Base-by-base conservation (phyloP, 2,113 vertebrate genomes). In the Ursus arctos region DNA sequence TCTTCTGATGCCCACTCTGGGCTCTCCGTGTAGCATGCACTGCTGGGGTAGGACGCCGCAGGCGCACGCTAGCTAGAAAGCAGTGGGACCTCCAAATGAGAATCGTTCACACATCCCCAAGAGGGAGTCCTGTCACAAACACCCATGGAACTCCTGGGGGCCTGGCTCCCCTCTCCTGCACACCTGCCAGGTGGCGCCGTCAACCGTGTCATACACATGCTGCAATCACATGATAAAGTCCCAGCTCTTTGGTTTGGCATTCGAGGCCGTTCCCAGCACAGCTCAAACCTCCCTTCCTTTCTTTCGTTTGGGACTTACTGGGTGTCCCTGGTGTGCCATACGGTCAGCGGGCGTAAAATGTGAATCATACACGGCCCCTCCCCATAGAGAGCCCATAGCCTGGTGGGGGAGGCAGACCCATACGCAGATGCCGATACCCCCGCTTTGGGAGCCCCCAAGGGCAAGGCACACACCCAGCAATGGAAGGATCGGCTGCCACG, bases 321-420 rank as follows among this genome's bases (percentile, higher is more conserved):
- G 84, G 67, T 31, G 0, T 55, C 77, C 22, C 9, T 49, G 0
- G 33, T 10, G 82, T 15, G 49, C 80, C 14, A 3, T 6, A 4
- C 6, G 55, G 59, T 13, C 12, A 0, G 11, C 16, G 28, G 67
- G n/a, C 61, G 1, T 61, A 47, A 43, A 69, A 36, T 16, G 16
- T 1, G 36, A 49, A 0, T 18, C n/a, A 3, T 1, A 11, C 4
- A 1, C 1, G 0, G 36, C 12, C 57, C 53, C 36, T 28, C 36
- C 63, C 53, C 28, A 28, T 49, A 36, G 8, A 61, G 65, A 61
- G 76, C 86, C 47, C 53, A 14, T 65, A 14, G 26, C 36, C 63
- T 4, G 3, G 63, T 0, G 0, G 3, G 19, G 40, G 36, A 79
- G 40, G 69, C 47, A 67, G 83, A 28, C 31, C 43, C 69, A 8